Conservation (phyloP, 2,888 invertebrate species). For the Spisula subtruncata region DNA sequence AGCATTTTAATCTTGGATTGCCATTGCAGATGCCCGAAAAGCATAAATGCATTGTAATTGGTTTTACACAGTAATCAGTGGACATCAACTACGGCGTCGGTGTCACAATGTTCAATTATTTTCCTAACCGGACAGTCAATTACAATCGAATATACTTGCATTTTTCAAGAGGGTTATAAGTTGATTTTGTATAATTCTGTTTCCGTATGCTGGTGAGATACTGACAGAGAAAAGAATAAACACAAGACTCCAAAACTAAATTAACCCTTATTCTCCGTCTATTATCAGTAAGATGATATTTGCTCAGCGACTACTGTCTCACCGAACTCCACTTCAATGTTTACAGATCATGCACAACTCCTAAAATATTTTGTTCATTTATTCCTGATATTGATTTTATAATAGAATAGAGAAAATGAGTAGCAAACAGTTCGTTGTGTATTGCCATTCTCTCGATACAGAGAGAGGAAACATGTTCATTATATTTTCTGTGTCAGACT, state of each 20-base stretch:
- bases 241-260: constrained; percentile 48
- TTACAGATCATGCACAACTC: constrained; percentile 45
- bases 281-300: constrained; percentile 50
- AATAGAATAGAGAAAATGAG: constrained; percentile 42
- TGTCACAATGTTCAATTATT: no score
- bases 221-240: background rate
- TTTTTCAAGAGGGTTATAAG: background rate
- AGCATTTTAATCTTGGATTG: no score
- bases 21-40: no score
- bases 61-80: no score
- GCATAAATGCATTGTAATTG: no score
- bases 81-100: no score
- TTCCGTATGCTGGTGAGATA: background rate
- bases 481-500: constrained; percentile 2
- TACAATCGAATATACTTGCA: no score
- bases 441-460: background rate
- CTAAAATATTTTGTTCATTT: constrained; percentile 63
- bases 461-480: background rate
- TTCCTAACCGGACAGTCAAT: no score
- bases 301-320: constrained; percentile 29
- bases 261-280: constrained; percentile 41
- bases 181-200: background rate
- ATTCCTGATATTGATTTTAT: constrained; percentile 58
- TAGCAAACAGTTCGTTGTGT: background rate
- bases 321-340: constrained; percentile 25